These are phyloP conservation scores for Staurois parvus DNA, from an alignment of 2,797 vertebrate genomes.

Conservation along the genomic window DNA sequence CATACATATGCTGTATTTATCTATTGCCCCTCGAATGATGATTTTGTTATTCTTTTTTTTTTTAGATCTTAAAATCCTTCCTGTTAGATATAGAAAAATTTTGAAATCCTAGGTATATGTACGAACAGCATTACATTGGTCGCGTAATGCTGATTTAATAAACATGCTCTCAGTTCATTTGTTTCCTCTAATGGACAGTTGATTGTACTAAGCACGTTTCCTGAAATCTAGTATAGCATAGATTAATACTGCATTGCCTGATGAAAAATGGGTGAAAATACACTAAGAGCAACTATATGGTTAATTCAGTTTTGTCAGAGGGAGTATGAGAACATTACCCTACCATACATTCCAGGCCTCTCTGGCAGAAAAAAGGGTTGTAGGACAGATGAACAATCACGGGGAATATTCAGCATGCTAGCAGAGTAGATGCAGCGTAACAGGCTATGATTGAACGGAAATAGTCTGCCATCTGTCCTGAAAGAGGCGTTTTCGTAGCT, in stretches of 20 bases:
- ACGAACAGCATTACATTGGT: background rate
- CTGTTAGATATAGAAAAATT: no score
- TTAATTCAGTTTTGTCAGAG: conserved; percentile 37
- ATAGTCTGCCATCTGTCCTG: conserved; percentile 63
- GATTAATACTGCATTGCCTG: background rate
- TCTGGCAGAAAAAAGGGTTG: conserved; percentile 34
- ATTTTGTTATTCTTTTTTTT: no score
- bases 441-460: conserved; percentile 62
- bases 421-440: conserved; percentile 60
- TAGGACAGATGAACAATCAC: conserved; percentile 56
- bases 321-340: conserved; percentile 28
- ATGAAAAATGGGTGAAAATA: background rate
- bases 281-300: background rate
- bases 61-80: no score
- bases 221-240: background rate
- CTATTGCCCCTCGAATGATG: no score
- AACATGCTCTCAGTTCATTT: background rate
- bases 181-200: background rate
- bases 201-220: background rate
- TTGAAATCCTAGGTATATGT: background rate
- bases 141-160: background rate
- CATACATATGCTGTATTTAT: no score
- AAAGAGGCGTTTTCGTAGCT: conserved; percentile 60
- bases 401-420: conserved; percentile 59
- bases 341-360: conserved; percentile 41